Percentiles rank a stretch among this genome's conserved stretches.
Conservation (phyloP, 1,140 invertebrate genomes). For the Agrypnia vestita region DNA sequence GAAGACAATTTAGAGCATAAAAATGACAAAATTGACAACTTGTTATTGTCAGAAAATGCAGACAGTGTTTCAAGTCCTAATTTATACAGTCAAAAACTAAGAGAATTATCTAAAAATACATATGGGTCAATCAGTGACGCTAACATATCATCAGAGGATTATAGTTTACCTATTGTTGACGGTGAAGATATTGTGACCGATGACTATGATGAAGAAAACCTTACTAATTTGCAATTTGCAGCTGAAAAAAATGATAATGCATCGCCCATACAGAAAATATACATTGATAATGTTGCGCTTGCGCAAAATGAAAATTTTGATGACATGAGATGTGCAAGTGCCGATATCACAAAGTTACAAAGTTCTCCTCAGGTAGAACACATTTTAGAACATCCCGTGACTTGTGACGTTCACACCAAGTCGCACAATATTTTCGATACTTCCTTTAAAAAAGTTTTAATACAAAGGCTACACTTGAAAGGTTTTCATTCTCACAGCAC, state of each 20-base stretch:
- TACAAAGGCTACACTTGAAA: conserved; percentile 58
- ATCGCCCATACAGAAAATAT: not conserved
- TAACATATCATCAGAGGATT: conserved; percentile 8
- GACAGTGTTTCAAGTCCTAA: conserved; percentile 14
- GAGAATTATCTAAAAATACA: not conserved
- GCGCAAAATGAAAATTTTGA: conserved; percentile 14
- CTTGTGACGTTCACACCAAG: conserved; percentile 26
- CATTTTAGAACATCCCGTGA: conserved; percentile 26
- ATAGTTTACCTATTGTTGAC: not conserved
- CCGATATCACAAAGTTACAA: not conserved
- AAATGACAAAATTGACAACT: not conserved
- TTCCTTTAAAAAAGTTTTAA: conserved; percentile 61
- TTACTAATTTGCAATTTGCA: not conserved
- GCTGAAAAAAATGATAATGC: not conserved
- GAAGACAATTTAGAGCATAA: conserved; percentile 41
- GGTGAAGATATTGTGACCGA: conserved; percentile 12
- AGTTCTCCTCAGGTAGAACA: conserved; percentile 4
- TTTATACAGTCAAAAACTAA: not conserved
- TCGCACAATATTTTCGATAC: conserved; percentile 60
- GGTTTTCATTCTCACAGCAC: conserved; percentile 38
- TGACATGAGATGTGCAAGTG: not conserved
- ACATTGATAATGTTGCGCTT: not conserved
- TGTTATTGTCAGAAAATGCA: not conserved
- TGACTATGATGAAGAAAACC: conserved; percentile 17
- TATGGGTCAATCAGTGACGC: conserved; percentile 3